Evolutionary conservation across 2,113 vertebrate genomes (phyloP).

Genomic region (Otolemur garnettii): DNA sequence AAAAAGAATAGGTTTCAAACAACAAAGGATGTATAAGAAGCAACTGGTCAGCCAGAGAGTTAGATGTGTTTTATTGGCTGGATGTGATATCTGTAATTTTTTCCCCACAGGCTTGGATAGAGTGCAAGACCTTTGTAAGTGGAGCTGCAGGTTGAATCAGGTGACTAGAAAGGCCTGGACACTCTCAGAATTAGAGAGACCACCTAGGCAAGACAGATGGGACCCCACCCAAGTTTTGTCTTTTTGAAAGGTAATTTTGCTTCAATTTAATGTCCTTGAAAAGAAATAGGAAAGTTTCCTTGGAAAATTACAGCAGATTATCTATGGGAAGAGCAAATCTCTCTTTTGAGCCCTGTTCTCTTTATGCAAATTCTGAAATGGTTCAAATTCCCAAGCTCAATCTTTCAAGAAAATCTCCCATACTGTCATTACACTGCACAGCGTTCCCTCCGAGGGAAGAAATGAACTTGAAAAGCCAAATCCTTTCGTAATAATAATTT

Average conservation of each 20-base stretch:
- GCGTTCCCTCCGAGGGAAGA: not conserved
- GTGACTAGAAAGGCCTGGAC: not conserved
- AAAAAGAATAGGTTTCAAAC: not conserved
- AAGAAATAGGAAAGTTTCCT: not conserved
- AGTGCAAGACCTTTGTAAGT: not conserved
- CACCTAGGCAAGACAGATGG: not conserved
- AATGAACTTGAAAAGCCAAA: not conserved
- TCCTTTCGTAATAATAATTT: not conserved
- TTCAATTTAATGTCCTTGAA: conserved; percentile 32
- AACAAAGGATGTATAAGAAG: not conserved
- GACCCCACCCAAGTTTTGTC: not conserved
- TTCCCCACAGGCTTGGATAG: not conserved
- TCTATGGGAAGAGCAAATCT: not conserved
- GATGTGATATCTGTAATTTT: not conserved
- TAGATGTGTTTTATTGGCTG: not conserved
- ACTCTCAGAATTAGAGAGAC: not conserved
- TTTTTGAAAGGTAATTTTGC: not conserved
- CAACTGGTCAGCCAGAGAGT: not conserved
- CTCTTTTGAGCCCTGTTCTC: not conserved
- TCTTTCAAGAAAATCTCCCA: conserved; percentile 22
- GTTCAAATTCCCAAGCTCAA: conserved; percentile 20
- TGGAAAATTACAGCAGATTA: conserved; percentile 33
- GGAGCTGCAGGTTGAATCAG: accelerated
- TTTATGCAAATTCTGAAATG: conserved; percentile 44
- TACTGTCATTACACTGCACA: not conserved